Evolutionary conservation across 2,888 invertebrate species (phyloP).

Genomic region (Philereme vetulata): DNA sequence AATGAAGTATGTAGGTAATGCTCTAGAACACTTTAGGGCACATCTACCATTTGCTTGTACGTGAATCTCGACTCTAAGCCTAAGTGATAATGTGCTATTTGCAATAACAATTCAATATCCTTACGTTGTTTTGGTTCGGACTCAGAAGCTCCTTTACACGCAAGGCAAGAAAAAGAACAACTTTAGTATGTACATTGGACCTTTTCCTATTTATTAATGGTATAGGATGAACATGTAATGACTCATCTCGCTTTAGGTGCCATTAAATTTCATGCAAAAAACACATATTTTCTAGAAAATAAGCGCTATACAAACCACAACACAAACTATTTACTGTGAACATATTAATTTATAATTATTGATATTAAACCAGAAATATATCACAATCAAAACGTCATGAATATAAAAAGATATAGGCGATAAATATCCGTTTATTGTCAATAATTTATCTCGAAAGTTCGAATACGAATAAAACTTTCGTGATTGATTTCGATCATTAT

Average conservation of each 20-base stretch:
- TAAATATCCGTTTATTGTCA: too few relatives aligned
- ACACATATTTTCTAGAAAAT: too few relatives aligned
- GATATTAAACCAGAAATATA: too few relatives aligned
- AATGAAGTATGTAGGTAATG: not conserved
- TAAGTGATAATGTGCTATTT: slow-evolving; percentile 43
- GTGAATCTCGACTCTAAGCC: slow-evolving; percentile 30
- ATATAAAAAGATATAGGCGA: too few relatives aligned
- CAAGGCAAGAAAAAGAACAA: slow-evolving; percentile 53
- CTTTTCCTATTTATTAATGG: slow-evolving; percentile 45
- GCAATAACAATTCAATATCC: slow-evolving; percentile 49
- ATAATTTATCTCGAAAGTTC: too few relatives aligned
- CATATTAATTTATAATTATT: too few relatives aligned
- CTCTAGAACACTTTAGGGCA: slow-evolving; percentile 11
- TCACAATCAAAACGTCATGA: too few relatives aligned
- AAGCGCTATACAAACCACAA: too few relatives aligned
- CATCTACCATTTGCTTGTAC: slow-evolving; percentile 7
- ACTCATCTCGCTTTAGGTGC: not conserved
- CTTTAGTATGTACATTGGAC: slow-evolving; percentile 70
- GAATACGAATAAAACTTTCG: too few relatives aligned
- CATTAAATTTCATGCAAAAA: not conserved
- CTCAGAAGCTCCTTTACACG: slow-evolving; percentile 72
- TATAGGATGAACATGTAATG: slow-evolving; percentile 6
- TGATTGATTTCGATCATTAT: too few relatives aligned
- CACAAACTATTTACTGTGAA: too few relatives aligned
- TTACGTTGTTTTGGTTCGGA: slow-evolving; percentile 71